Evolutionary conservation across 2,888 invertebrate genomes (phyloP), one percentile per base, ranked within the genome.

Genomic region (Holacanthella duospinosa): DNA sequence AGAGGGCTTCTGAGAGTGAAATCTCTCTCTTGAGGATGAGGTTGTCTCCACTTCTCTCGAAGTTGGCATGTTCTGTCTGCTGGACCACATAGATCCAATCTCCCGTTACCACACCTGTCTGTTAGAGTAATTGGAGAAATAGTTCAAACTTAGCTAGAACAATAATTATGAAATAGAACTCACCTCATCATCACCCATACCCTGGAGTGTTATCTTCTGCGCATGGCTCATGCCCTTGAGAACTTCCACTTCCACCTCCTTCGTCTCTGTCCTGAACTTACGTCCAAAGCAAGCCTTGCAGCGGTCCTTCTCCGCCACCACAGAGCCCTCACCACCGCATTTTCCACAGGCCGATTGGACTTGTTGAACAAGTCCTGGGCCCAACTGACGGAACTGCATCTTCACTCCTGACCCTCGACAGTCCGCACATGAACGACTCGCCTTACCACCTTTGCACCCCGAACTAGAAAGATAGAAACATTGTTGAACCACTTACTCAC

Each of bases 141-240:
- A n/a, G 43, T 29, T 26, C 48, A 19, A 24, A 43, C 55, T 28
- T 55, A 55, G 60, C 29, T 43, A 59, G 36, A 59, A 60, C 21
- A 58, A 16, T 44, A 60, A 66, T 25, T 16, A 12, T 16, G 12
- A 43, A 43, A 9, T n/a, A n/a, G 28, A 12, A 21, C 6, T 55
- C 74, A 82, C 82, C 77, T 80, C 78, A 75, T 94, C 93, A 77
- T 95, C 91, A 36, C 94, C 94, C 79, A 93, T 93, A 43, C 89
- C 88, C 70, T 86, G 80, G 76, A 93, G 92, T 73, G 83, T 83
- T 67, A 95, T 87, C 77, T 89, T 91, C 76, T 92, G 87, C 74
- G 86, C 85, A 74, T 93, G 87, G 67, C 82, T 83, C 88, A 92
- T 92, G 29, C 93, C 94, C 75, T 89, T 89, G 73, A 93, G 91